Base-by-base conservation (phyloP, 2,113 vertebrate genomes). In the Forbesichthys agassizii region DNA sequence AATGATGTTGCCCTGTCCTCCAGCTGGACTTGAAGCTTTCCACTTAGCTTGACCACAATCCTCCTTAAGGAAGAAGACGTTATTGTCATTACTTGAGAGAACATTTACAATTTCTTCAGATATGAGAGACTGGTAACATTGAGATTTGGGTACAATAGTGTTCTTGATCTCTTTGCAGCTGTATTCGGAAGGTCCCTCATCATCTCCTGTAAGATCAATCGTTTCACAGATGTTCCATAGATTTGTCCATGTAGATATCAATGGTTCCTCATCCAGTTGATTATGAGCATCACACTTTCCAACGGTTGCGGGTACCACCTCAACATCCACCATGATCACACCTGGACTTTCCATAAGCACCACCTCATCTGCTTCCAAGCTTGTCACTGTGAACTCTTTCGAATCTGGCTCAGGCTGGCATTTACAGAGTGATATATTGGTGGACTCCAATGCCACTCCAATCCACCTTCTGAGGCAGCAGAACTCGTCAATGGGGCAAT, bases 401-500 rank as follows among this genome's bases (percentile, higher is more conserved):
- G 3, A 1, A 2, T 51, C 64, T 33, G 46, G 9, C 1, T 60
- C 68, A 48, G 72, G 64, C 12, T 74, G 36, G 73, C 90, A 93
- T 59, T 52, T 78, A 18, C 64, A 74, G 1, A 3, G 3, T 10
- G 18, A 70, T 2, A 16, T 1, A 0, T 3, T 36, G 2, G 16
- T 18, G 52, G 53, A 42, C 36, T 69, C 77, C 4, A 3, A 27
- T 46, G 80, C 14, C 0, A 49, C 18, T 64, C 87, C 66, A 11
- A 84, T 46, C 77, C 80, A 90, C 66, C 42, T 81, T 49, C 33
- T n/a, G 61, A 91, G 7, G 62, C 92, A 92, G 78, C 92, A 93
- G 74, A 83, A 18, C 13, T 66, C 12, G 5, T 86, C 20, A 11
- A 86, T 16, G n/a, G 64, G 8, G 13, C 18, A 5, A 2, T 27